These are phyloP conservation scores for Protobothrops flavoviridis DNA, from an alignment of 2,113 vertebrate species.

Conservation along the genomic window DNA sequence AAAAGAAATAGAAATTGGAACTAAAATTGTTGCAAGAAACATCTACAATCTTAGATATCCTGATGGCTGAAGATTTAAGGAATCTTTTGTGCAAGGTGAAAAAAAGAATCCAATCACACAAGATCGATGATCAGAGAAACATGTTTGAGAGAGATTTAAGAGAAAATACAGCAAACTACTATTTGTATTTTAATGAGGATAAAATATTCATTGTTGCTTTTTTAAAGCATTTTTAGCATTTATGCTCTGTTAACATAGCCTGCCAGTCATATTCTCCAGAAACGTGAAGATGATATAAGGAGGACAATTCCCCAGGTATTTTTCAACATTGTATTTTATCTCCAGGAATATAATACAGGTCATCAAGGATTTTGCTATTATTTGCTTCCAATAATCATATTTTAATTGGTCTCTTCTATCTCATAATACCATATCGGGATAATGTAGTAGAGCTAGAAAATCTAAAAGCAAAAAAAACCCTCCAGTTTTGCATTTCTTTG, in stretches of 20 bases:
- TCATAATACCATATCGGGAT: background rate
- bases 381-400: background rate
- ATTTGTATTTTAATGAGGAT: background rate
- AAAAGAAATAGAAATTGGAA: background rate
- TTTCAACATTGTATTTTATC: background rate
- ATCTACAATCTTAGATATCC: background rate
- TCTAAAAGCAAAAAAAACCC: background rate
- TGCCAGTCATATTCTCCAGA: background rate
- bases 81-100: background rate
- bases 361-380: background rate
- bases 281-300: background rate
- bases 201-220: background rate
- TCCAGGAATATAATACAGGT: background rate
- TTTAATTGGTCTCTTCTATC: background rate
- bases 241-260: background rate
- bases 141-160: background rate
- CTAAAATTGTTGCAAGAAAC: background rate
- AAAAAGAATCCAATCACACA: background rate
- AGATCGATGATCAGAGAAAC: background rate
- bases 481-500: background rate
- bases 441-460: background rate
- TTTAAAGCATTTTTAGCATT: background rate
- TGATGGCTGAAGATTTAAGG: background rate
- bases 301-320: background rate
- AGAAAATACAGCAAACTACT: background rate